Base-by-base conservation (phyloP, 2,797 vertebrate species). In the Megalops cyprinoides region DNA sequence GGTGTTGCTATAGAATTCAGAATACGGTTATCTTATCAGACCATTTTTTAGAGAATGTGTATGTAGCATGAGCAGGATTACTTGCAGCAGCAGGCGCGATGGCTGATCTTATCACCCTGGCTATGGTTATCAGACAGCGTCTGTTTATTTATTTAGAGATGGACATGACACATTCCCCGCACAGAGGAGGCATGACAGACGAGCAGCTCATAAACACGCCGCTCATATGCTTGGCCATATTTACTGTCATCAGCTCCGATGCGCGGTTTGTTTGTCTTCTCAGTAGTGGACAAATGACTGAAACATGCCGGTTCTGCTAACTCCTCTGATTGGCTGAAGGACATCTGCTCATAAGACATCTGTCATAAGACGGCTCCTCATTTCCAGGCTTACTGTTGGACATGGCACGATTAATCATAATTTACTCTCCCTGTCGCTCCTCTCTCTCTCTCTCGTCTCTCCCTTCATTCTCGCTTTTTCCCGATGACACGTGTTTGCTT, bases 361-460 rank as follows among this genome's bases (percentile, higher is more conserved):
- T 84, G 49, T 58, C 71, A 65, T 82, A 76, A 67, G 51, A 51
- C 76, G 60, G 77, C 39, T 79, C 76, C 78, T 42, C 46, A 37
- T 71, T 79, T 78, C 69, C 60, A 85, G 53, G 67, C 69, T 78
- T 58, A 81, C 79, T 37, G 65, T 48, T 31, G 74, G 69, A 56
- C 80, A 49, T 44, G 23, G 48, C 56, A 42, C 81, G 49, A 84
- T 82, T 78, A 81, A 82, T 86, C 79, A 73, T 83, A 62, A 85
- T 79, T 81, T 76, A 48, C 34, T 25, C 55, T 18, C 51, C 60
- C 46, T 37, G 25, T 76, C 18, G 5, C 10, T 37, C 37, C 53
- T 39, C 74, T 6, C 37, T 34, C 28, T 39, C 62, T 67, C 7
- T 18, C 14, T 6, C n/a, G 44, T 12, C 20, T 6, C 39, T 48